phyloP scores from a whole-genome alignment of 1,140 invertebrate species.

The Sarcophaga bullata region DNA sequence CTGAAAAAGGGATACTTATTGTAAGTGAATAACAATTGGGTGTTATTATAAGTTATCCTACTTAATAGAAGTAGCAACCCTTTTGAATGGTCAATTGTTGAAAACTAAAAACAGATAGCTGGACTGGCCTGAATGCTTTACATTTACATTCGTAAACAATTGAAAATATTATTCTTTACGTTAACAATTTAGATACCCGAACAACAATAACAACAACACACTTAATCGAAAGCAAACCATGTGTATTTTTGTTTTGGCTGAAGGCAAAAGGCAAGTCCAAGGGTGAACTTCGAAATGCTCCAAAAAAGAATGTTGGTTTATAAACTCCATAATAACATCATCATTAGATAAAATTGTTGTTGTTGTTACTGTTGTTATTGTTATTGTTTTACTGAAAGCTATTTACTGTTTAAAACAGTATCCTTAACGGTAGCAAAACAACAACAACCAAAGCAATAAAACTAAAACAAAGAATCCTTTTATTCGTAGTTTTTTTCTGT shows the following conservation, averaged over 20 bases:
- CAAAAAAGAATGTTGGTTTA: background rate
- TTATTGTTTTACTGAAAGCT: constrained; percentile 18
- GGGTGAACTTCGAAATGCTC: too few relatives aligned
- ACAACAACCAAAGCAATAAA: background rate
- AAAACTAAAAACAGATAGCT: background rate
- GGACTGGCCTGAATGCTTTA: background rate
- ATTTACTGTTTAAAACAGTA: background rate
- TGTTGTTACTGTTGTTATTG: background rate
- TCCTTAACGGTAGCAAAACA: background rate
- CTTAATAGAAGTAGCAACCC: background rate
- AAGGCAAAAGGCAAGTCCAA: too few relatives aligned
- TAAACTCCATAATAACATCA: constrained; percentile 15
- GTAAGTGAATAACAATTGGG: background rate
- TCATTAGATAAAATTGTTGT: background rate
- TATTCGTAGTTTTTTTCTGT: background rate
- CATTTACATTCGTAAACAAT: background rate
- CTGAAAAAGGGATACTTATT: too few relatives aligned
- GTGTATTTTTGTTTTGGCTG: too few relatives aligned
- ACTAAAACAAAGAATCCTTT: background rate
- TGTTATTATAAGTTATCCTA: background rate
- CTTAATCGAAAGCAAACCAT: too few relatives aligned
- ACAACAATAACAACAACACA: too few relatives aligned
- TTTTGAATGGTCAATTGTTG: background rate
- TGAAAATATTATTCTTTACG: background rate
- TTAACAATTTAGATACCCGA: too few relatives aligned